Evolutionary conservation across 2,797 vertebrate genomes (phyloP).

Genomic region (Hipposideros larvatus): DNA sequence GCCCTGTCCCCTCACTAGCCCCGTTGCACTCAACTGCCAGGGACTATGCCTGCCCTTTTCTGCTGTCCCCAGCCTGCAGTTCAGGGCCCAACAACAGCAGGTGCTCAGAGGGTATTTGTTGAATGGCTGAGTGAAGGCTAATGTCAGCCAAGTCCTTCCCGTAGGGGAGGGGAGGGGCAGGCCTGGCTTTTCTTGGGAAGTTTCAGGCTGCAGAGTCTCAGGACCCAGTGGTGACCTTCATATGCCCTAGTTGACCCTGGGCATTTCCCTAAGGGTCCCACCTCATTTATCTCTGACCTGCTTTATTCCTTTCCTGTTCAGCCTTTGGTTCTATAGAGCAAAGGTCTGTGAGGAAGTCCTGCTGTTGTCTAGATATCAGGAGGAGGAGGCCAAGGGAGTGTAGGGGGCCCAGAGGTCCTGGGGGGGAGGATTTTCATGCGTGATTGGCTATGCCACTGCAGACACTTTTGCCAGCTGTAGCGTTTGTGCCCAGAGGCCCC

Average conservation of each 20-base stretch:
- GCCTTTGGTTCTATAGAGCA: neutral
- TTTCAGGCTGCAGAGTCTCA: neutral
- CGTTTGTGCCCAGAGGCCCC: neutral
- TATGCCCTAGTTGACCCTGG: neutral
- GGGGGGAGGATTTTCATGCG: accelerated
- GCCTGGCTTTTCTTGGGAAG: neutral
- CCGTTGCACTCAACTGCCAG: neutral
- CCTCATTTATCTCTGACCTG: neutral
- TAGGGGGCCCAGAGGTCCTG: neutral
- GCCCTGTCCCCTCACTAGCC: neutral
- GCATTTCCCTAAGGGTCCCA: neutral
- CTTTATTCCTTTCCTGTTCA: neutral
- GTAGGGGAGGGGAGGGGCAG: neutral
- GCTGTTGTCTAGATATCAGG: constrained; percentile 59
- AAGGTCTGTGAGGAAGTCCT: constrained; percentile 29
- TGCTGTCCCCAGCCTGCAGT: neutral
- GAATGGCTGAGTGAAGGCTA: constrained; percentile 12
- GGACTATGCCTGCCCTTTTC: neutral
- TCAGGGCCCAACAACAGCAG: neutral
- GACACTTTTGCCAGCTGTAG: neutral
- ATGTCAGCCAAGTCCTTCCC: neutral
- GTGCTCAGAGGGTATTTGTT: neutral
- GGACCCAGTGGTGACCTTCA: neutral
- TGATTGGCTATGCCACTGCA: neutral
- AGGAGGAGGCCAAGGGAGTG: neutral